phyloP scores from a whole-genome alignment of 2,888 invertebrate genomes.

The Pocota personata region DNA sequence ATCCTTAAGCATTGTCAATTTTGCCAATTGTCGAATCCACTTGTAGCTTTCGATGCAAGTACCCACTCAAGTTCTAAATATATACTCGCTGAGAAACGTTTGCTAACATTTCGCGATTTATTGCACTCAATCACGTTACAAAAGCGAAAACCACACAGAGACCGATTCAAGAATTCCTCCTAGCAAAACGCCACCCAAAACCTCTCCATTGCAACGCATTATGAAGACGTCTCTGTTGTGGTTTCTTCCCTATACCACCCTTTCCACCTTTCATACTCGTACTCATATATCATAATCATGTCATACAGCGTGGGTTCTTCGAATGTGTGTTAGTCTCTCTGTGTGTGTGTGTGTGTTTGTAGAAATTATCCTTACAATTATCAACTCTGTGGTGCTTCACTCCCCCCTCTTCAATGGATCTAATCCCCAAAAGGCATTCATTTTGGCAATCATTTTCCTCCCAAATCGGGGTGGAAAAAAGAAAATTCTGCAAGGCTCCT shows the following conservation, averaged over 20 bases:
- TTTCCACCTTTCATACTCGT: conserved; percentile 30
- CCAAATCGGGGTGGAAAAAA: not conserved
- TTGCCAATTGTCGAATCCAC: conserved; percentile 42
- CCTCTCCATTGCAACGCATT: not conserved
- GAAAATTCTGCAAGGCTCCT: not conserved
- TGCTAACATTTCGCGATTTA: conserved; percentile 34
- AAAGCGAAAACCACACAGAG: conserved; percentile 8
- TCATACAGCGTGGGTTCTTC: not conserved
- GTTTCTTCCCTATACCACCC: not conserved
- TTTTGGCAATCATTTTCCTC: conserved; percentile 40
- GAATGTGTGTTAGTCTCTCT: not conserved
- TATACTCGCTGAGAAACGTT: conserved; percentile 1
- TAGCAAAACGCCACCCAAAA: not conserved
- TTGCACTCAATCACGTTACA: conserved; percentile 60
- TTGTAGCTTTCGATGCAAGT: conserved; percentile 34
- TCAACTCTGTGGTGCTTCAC: conserved; percentile 50
- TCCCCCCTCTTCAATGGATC: conserved; percentile 19
- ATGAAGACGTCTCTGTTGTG: not conserved
- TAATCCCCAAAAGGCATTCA: conserved; percentile 53
- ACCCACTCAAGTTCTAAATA: not conserved
- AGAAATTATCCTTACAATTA: conserved; percentile 58
- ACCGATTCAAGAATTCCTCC: not conserved
- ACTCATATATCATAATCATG: conserved; percentile 42
- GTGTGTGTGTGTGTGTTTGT: not conserved
- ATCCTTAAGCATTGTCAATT: conserved; percentile 42